Conservation (phyloP, 2,797 vertebrate species). For the Alfaro cultratus region DNA sequence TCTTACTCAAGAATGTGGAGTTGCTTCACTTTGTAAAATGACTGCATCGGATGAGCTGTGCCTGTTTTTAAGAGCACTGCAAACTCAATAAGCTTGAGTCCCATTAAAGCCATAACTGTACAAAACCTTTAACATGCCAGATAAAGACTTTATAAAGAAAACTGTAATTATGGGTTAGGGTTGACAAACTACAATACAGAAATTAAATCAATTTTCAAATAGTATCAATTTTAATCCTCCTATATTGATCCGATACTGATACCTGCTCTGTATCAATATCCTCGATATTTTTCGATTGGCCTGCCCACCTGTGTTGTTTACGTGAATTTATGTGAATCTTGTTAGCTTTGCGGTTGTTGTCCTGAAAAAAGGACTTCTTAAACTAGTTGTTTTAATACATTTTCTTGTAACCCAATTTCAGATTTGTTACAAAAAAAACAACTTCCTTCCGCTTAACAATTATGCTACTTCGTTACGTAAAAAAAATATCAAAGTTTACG, state of each 20-base stretch:
- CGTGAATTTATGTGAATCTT: no score
- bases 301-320: no score
- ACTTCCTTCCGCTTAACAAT: neutral
- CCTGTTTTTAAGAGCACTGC: neutral
- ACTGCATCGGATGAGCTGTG: neutral
- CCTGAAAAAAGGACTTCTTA: no score
- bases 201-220: no score
- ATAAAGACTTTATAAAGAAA: neutral
- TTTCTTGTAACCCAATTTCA: neutral
- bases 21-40: neutral
- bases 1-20: conserved; percentile 1
- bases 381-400: neutral
- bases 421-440: neutral
- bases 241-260: no score
- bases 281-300: no score
- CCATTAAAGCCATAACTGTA: neutral
- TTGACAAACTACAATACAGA: no score
- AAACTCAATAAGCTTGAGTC: neutral
- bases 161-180: no score
- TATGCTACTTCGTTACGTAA: neutral
- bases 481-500: neutral
- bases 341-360: no score
- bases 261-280: no score
- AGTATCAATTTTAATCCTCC: no score
- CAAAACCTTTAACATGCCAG: neutral